A percentile compares a stretch with the other conserved stretches of the same genome.
Conservation (phyloP, 2,888 invertebrate genomes). For the Rhyacophila evoluta region DNA sequence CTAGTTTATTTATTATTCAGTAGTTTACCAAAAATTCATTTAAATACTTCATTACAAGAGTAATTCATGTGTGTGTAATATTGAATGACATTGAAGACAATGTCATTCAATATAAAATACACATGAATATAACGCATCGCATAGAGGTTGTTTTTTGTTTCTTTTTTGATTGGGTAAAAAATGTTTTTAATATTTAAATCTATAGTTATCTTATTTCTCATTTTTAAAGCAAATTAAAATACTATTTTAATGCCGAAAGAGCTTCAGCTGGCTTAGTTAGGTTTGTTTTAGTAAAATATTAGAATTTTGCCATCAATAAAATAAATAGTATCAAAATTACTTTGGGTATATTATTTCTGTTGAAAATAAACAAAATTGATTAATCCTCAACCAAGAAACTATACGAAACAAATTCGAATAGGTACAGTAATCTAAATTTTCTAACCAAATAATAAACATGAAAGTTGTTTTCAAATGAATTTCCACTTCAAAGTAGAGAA, state of each 20-base stretch:
- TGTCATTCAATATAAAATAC: too few species aligned
- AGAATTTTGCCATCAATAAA: background rate
- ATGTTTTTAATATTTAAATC: too few species aligned
- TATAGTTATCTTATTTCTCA: too few species aligned
- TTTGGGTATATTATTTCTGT: background rate
- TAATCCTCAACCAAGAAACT: background rate
- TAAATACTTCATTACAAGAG: too few species aligned
- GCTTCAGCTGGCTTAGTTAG: background rate
- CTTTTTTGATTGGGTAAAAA: too few species aligned
- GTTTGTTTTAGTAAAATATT: background rate
- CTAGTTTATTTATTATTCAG: too few species aligned
- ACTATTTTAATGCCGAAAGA: background rate
- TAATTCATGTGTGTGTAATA: too few species aligned
- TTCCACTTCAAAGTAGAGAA: background rate
- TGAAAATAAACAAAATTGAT: background rate
- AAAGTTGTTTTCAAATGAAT: background rate
- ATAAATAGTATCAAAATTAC: background rate
- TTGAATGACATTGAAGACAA: too few species aligned
- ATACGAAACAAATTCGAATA: background rate
- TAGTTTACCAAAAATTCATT: too few species aligned
- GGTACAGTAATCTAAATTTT: background rate
- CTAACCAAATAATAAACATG: background rate
- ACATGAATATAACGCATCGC: too few species aligned
- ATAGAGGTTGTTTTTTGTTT: too few species aligned
- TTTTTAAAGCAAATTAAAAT: too few species aligned